Evolutionary conservation across 1,140 invertebrate species (phyloP).

Genomic region (Pseudomyrmex cubaensis): DNA sequence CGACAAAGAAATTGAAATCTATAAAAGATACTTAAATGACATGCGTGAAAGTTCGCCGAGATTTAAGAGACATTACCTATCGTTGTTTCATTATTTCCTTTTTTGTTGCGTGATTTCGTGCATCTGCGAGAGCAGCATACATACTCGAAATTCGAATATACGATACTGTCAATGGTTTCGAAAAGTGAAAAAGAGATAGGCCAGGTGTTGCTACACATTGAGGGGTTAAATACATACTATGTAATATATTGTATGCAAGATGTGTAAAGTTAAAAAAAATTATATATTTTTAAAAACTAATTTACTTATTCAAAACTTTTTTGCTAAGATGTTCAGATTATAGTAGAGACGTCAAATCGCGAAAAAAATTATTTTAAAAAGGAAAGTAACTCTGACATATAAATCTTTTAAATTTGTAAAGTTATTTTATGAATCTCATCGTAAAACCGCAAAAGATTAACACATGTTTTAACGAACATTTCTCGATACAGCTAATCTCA

Average conservation of each 20-base stretch:
- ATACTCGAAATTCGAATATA: constrained; percentile 19
- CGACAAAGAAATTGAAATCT: constrained; percentile 54
- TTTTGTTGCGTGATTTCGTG: constrained; percentile 40
- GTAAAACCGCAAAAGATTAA: constrained; percentile 12
- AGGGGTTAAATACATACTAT: neutral
- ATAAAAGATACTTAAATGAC: constrained; percentile 32
- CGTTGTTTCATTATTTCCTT: constrained; percentile 46
- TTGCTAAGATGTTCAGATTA: no score
- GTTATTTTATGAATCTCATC: no score
- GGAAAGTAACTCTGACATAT: no score
- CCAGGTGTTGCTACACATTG: constrained; percentile 48
- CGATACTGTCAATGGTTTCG: constrained; percentile 4
- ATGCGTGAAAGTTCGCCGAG: constrained; percentile 9
- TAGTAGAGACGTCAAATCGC: no score
- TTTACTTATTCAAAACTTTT: no score
- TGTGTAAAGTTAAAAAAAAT: no score
- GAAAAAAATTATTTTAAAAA: no score
- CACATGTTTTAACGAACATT: constrained; percentile 15
- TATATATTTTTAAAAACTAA: no score
- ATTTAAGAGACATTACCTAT: constrained; percentile 41
- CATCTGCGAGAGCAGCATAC: constrained; percentile 20
- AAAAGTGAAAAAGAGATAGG: constrained; percentile 41
- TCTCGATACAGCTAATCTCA: constrained; percentile 40
- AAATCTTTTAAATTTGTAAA: no score
- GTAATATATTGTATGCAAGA: no score